Base-by-base conservation (phyloP, 2,797 vertebrate genomes). In the Lepilemur septentrionalis region DNA sequence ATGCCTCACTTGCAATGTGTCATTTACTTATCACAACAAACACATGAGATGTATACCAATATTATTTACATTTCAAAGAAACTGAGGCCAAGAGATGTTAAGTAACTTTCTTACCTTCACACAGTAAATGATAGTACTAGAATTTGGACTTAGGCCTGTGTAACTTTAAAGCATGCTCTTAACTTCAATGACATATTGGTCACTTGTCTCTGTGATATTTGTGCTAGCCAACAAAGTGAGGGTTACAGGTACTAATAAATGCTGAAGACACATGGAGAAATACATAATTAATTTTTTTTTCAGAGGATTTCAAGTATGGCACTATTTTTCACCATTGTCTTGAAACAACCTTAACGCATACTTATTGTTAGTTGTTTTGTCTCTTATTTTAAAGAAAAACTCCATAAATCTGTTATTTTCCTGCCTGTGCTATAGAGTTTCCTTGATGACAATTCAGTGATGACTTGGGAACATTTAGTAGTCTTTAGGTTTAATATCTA, bases 401-500 rank as follows among this genome's bases (percentile, higher is more conserved):
- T 87, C 46, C 8, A 20, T 28, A 43, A 10, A 32, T 28, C n/a
- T 0, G 72, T 95, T 3, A 73, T 93, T 97, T 89, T 4, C 84
- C 89, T 95, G 59, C 41, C 23, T 70, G 20, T 94, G 48, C 12
- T 18, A 20, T 20, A 90, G 55, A 57, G 4, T 91, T 73, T 87
- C 10, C 89, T 76, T 80, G 13, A 70, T 84, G 95, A 97, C 65
- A 92, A 30, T 97, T 96, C 32, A 83, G 48, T 95, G 92, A 35
- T 94, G 63, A 91, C 48, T 92, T 83, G 89, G 41, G 9, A 50
- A 97, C 69, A 92, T 88, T 95, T 81, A 96, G 57, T 43, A 87
- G 50, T 43, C 46, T 23, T 93, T 92, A 84, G 89, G 4, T 20
- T 97, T 97, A 69, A 94, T 95, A 83, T 94, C 85, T 89, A 89